Percentiles rank a stretch among this genome's conserved stretches.
Evolutionary conservation across 1,140 invertebrate genomes (phyloP).

Genomic region (Lepidurus packardi): DNA sequence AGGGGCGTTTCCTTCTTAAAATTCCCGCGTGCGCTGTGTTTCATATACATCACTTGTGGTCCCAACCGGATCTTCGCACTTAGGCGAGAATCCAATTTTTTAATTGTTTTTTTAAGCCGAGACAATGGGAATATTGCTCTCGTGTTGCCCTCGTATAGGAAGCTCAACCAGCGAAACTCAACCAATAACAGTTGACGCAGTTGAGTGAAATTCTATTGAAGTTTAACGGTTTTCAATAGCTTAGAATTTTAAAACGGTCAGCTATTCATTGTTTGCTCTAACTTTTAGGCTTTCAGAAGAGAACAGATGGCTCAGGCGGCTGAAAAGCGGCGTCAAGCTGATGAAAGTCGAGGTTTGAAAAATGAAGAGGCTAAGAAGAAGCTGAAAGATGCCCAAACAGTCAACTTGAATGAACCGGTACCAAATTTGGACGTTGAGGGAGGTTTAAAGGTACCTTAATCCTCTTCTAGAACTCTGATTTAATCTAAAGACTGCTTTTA

Average conservation of each 20-base stretch:
- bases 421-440: slow-evolving; percentile 9
- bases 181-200: neutral
- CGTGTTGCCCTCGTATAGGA: neutral
- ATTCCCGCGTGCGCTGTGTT: neutral
- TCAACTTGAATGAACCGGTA: neutral
- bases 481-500: neutral
- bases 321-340: slow-evolving; percentile 24
- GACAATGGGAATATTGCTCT: neutral
- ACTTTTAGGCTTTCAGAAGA: slow-evolving; percentile 26
- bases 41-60: neutral
- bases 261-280: slow-evolving; percentile 19
- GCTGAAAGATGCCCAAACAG: neutral
- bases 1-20: neutral
- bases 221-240: too few relatives aligned
- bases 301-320: slow-evolving; percentile 29
- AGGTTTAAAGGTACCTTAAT: slow-evolving; percentile 12
- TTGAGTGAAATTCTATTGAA: neutral
- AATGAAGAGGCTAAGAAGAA: slow-evolving; percentile 4
- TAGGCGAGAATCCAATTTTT: neutral
- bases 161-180: neutral
- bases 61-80: too few relatives aligned
- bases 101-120: neutral
- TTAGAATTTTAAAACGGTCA: neutral
- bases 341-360: slow-evolving; percentile 29
- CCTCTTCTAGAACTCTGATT: neutral